A percentile compares a stretch with the other conserved stretches of the same genome.
phyloP scores from a whole-genome alignment of 2,888 invertebrate genomes.

The Gandaritis pyraliata region DNA sequence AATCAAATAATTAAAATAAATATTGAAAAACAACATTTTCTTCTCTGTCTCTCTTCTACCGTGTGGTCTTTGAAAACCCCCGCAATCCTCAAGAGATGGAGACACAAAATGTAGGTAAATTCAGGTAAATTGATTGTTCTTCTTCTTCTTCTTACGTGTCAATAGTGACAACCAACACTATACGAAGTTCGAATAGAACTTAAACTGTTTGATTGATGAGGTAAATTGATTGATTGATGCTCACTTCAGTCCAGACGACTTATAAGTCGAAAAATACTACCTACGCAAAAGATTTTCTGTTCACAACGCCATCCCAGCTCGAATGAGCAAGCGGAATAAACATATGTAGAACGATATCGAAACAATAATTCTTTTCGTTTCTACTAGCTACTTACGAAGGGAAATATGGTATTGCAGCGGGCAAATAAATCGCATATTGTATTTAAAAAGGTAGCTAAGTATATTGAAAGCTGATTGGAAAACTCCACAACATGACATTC shows the following conservation, averaged over 20 bases:
- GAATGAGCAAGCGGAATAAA: constrained; percentile 5
- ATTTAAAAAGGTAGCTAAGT: constrained; percentile 5
- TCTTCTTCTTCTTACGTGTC: too few relatives aligned
- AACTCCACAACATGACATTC: constrained; percentile 8
- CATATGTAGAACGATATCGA: constrained; percentile 3
- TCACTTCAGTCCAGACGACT: constrained; percentile 25
- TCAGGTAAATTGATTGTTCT: too few relatives aligned
- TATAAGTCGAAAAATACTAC: constrained; percentile 24
- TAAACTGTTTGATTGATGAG: too few relatives aligned
- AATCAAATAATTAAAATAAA: constrained; percentile 8
- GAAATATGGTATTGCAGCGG: constrained; percentile 9
- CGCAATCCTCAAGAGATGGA: constrained; percentile 19
- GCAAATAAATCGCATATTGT: constrained; percentile 4
- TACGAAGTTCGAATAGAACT: too few relatives aligned
- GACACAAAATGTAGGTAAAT: constrained; percentile 17
- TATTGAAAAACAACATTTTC: constrained; percentile 7
- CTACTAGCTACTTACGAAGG: not conserved
- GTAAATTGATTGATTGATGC: constrained; percentile 31
- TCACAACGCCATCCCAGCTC: constrained; percentile 7
- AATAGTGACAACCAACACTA: too few relatives aligned
- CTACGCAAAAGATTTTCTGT: constrained; percentile 5
- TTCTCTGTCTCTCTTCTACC: not conserved
- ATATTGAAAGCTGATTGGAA: constrained; percentile 6
- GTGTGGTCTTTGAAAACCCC: not conserved
- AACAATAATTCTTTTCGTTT: constrained; percentile 13